Base-by-base conservation (phyloP, 2,888 invertebrate species). In the Gryllus longicercus region DNA sequence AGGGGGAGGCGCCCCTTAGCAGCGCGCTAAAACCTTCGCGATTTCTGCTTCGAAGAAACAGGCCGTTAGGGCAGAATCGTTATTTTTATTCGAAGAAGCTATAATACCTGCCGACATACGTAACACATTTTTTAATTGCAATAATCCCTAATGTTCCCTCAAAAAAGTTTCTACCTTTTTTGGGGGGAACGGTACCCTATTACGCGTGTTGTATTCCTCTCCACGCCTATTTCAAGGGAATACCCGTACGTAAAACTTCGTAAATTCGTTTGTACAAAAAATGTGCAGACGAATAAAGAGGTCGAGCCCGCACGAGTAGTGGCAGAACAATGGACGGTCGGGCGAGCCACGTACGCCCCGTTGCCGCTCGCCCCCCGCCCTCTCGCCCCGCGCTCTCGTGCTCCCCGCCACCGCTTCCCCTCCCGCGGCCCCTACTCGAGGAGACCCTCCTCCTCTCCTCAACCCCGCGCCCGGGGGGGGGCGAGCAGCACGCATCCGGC, bases 221-320 rank as follows among this genome's bases (percentile, higher is more conserved):
- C 63, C 16, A 16, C 16, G n/a, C 63, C 63, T 14, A 63, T 63
- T 63, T 63, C 63, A 63, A n/a, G n/a, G n/a, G 63, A 63, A 14
- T n/a, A 63, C 63, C 16, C 63, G 63, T n/a, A 63, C 63, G 63
- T n/a, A 63, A 63, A 63, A 63, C 63, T 63, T 63, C 63, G 63
- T 63, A 63, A 63, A 63, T 63, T 63, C 63, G 63, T 63, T 63
- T 63, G 63, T 63, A 63, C 63, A 63, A 63, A 63, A 63, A 63
- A 63, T 5, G 63, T 63, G 63, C 16, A 63, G 63, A 63, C 63
- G n/a, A 63, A 63, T 63, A 63, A 63, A 63, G 63, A 63, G 63
- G 63, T 63, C 63, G 63, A 38, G 63, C 14, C 16, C 63, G 63
- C 63, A 18, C 63, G 63, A 63, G 63, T 63, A 63, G 16, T 63